phyloP scores from a whole-genome alignment of 2,113 vertebrate species.

The Eulacestoma nigropectus region DNA sequence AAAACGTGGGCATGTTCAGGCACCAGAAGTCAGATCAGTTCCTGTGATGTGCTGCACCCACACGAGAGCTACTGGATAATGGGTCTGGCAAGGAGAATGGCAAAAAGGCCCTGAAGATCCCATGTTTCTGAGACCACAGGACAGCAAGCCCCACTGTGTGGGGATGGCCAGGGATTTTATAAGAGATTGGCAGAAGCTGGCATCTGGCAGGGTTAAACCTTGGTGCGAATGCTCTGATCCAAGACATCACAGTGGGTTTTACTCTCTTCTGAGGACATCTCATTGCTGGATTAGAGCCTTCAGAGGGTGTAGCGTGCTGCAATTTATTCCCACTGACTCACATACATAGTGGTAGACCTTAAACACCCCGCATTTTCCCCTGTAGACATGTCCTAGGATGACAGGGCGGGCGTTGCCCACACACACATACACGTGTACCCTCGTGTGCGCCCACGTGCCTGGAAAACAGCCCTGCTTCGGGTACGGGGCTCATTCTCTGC shows the following conservation, averaged over 20 bases:
- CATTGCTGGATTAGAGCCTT: neutral
- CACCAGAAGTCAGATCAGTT: neutral
- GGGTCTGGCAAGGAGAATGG: neutral
- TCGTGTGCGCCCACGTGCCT: neutral
- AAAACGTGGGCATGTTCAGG: neutral
- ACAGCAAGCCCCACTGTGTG: accelerated
- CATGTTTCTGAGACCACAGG: neutral
- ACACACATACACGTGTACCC: neutral
- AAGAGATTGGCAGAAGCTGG: neutral
- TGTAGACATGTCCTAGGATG: neutral
- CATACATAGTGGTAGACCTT: slow-evolving; percentile 13
- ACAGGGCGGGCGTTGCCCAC: neutral
- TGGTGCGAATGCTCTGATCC: neutral
- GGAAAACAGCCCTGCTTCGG: neutral
- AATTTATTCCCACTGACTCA: slow-evolving; percentile 54
- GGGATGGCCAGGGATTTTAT: neutral
- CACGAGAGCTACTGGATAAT: accelerated
- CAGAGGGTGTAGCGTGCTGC: neutral
- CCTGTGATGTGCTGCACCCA: neutral
- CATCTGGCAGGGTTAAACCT: neutral
- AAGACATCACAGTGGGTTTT: neutral
- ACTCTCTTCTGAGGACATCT: slow-evolving; percentile 19
- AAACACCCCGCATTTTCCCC: neutral
- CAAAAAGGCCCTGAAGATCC: neutral
- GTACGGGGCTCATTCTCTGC: neutral